phyloP scores from a whole-genome alignment of 2,113 vertebrate species.

The Hydrochoerus hydrochaeris region DNA sequence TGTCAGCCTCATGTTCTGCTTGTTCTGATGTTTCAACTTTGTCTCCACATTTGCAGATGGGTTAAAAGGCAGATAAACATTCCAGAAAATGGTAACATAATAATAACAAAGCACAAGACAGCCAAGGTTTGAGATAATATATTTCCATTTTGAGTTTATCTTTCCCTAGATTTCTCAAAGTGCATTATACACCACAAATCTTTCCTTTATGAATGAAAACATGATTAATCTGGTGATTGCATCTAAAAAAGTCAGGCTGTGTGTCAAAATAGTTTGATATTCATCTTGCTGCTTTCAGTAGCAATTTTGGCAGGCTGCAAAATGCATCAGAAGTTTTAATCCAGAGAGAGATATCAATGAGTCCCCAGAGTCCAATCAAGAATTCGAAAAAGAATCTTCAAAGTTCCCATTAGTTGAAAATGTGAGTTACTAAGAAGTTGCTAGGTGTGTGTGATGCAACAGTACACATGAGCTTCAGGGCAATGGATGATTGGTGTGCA shows the following conservation, averaged over 20 bases:
- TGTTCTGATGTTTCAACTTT: not conserved
- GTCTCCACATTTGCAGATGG: not conserved
- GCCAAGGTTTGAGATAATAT: not conserved
- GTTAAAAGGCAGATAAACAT: not conserved
- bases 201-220: conserved; percentile 32
- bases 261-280: conserved; percentile 59
- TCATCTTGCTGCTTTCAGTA: conserved; percentile 48
- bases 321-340: conserved; percentile 50
- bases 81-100: not conserved
- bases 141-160: not conserved
- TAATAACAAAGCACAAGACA: not conserved
- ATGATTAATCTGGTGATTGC: conserved; percentile 35
- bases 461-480: not conserved
- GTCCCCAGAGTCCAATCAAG: conserved; percentile 63
- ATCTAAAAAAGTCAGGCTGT: conserved; percentile 5
- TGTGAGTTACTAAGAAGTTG: not conserved
- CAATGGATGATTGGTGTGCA: accelerated
- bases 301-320: not conserved
- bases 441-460: not conserved
- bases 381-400: conserved; percentile 68
- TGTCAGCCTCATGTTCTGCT: not conserved
- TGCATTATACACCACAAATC: not conserved
- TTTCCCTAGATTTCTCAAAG: conserved; percentile 55
- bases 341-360: conserved; percentile 15
- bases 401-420: conserved; percentile 41